These are phyloP conservation scores for Graphium colonna DNA, from an alignment of 2,888 invertebrate species.

Conservation along the genomic window DNA sequence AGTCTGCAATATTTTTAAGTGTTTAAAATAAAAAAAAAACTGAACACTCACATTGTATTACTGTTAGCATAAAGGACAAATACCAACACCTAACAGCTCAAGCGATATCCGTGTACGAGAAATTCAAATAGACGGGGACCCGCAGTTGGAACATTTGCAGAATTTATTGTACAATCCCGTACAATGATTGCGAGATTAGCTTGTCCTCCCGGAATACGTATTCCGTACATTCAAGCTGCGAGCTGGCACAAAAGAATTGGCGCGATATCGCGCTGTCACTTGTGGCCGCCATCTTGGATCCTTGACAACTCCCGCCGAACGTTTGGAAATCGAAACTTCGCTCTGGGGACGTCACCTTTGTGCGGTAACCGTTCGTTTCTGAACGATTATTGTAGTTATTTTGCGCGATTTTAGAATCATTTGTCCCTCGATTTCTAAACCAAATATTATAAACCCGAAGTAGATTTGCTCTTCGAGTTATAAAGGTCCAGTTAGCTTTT, in stretches of 20 bases:
- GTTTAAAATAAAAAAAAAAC: too few relatives aligned
- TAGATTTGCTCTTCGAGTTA: too few relatives aligned
- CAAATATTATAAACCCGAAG: too few relatives aligned
- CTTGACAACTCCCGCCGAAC: slow-evolving; percentile 57
- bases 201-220: slow-evolving; percentile 62
- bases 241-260: slow-evolving; percentile 72
- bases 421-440: too few relatives aligned
- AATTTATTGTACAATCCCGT: slow-evolving; percentile 43
- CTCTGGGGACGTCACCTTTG: slow-evolving; percentile 52
- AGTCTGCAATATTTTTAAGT: too few relatives aligned
- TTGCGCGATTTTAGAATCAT: slow-evolving; percentile 8
- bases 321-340: slow-evolving; percentile 65
- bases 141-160: slow-evolving; percentile 27
- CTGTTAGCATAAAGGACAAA: too few relatives aligned
- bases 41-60: too few relatives aligned
- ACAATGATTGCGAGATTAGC: slow-evolving; percentile 63
- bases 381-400: slow-evolving; percentile 27
- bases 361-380: slow-evolving; percentile 35
- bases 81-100: background rate
- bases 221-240: slow-evolving; percentile 57
- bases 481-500: too few relatives aligned
- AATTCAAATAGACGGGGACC: slow-evolving; percentile 31
- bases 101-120: slow-evolving; percentile 15
- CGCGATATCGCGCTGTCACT: slow-evolving; percentile 63
- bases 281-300: slow-evolving; percentile 53